Percentiles rank a stretch among this genome's conserved stretches.
These are phyloP conservation scores for Drosophila ficusphila DNA, from an alignment of 1,140 invertebrate genomes.

Conservation along the genomic window DNA sequence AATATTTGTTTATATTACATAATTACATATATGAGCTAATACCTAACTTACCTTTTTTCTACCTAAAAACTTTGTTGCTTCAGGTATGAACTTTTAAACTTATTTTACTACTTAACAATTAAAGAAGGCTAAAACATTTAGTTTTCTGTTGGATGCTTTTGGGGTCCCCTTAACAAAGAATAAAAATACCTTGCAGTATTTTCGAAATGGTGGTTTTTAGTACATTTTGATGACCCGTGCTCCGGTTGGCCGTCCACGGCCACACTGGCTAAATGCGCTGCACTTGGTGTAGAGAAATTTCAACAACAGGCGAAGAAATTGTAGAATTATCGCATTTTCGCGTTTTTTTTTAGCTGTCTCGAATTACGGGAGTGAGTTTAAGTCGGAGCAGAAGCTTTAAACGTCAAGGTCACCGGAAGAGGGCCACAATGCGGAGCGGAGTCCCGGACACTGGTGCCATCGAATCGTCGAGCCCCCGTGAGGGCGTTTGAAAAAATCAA, in stretches of 20 bases:
- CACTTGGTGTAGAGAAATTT: constrained; percentile 79
- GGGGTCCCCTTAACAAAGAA: too few species aligned
- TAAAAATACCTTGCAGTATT: too few species aligned
- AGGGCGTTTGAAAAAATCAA: constrained; percentile 75
- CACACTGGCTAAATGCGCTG: constrained; percentile 29
- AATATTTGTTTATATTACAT: too few species aligned
- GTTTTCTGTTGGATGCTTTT: too few species aligned
- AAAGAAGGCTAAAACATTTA: too few species aligned
- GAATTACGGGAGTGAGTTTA: constrained; percentile 14
- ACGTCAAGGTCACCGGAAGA: constrained; percentile 11
- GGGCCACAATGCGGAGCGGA: constrained; percentile 53
- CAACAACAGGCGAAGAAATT: constrained; percentile 67
- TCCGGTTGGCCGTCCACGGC: neutral
- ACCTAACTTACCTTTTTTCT: too few species aligned
- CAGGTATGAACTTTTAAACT: too few species aligned
- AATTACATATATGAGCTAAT: too few species aligned
- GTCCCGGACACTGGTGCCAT: constrained; percentile 33
- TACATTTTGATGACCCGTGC: neutral
- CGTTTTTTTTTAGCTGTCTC: constrained; percentile 24
- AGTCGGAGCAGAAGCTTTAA: constrained; percentile 1
- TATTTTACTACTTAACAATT: too few species aligned
- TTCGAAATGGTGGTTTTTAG: neutral
- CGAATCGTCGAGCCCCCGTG: constrained; percentile 25
- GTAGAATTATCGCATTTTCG: constrained; percentile 56
- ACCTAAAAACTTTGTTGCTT: too few species aligned